Conservation (phyloP, 2,888 invertebrate genomes). For the Sialis lutaria region DNA sequence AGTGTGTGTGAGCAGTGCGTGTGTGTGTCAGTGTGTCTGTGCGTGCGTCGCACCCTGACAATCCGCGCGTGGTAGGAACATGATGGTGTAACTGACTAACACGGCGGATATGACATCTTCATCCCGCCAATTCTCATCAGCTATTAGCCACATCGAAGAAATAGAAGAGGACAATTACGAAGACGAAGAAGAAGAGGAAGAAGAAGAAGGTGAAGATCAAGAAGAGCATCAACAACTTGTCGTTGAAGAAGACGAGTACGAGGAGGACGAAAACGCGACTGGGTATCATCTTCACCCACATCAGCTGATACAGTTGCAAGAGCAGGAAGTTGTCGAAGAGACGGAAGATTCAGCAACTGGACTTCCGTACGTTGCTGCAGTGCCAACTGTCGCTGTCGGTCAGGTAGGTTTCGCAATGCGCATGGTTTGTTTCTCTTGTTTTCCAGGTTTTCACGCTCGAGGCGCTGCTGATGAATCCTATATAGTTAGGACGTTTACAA, state of each 20-base stretch:
- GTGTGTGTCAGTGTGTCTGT: not conserved
- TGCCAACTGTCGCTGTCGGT: too few relatives aligned
- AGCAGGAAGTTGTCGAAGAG: not conserved
- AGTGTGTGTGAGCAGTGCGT: not conserved
- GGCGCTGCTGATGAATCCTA: too few relatives aligned
- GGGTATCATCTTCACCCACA: not conserved
- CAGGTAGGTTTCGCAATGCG: too few relatives aligned
- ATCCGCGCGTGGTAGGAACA: not conserved
- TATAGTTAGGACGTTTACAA: too few relatives aligned
- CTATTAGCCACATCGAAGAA: not conserved
- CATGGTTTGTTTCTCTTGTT: too few relatives aligned
- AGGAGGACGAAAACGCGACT: not conserved
- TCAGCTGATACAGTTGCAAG: not conserved
- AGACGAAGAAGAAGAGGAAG: not conserved
- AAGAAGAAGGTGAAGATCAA: not conserved
- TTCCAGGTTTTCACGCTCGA: too few relatives aligned
- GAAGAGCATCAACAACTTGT: not conserved
- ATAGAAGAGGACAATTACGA: not conserved
- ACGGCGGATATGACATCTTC: conserved; percentile 5
- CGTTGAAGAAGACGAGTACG: not conserved
- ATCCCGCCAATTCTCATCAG: conserved; percentile 3
- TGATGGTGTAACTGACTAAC: not conserved
- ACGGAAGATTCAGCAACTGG: too few relatives aligned
- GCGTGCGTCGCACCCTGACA: not conserved
- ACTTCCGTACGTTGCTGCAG: too few relatives aligned